These are phyloP conservation scores for Epinephelus cyanopodus DNA, from an alignment of 2,113 vertebrate species.

Conservation along the genomic window DNA sequence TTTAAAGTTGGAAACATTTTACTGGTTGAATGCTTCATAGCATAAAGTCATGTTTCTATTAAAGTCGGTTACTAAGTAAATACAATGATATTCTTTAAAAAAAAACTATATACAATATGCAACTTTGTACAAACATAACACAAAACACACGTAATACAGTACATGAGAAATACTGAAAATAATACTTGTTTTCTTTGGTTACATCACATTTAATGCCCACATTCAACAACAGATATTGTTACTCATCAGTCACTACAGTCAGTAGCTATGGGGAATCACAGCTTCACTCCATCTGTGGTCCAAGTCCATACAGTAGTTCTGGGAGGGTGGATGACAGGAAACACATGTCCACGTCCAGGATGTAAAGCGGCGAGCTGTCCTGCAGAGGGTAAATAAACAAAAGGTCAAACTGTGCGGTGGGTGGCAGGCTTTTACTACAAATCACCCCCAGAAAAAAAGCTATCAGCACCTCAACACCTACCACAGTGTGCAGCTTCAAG, in stretches of 20 bases:
- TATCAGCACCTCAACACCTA: slow-evolving; percentile 59
- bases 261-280: slow-evolving; percentile 17
- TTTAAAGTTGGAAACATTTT: slow-evolving; percentile 3
- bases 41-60: neutral
- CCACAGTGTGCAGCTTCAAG: slow-evolving; percentile 65
- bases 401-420: slow-evolving; percentile 33
- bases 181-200: slow-evolving; percentile 14
- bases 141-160: slow-evolving; percentile 6
- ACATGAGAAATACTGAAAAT: slow-evolving; percentile 6
- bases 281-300: slow-evolving; percentile 8
- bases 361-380: slow-evolving; percentile 11
- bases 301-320: slow-evolving; percentile 13
- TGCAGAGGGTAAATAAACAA: slow-evolving; percentile 65
- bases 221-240: neutral
- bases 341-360: slow-evolving; percentile 44
- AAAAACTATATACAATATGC: slow-evolving; percentile 59
- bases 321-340: slow-evolving; percentile 26
- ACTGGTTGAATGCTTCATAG: neutral
- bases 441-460: neutral
- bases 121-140: slow-evolving; percentile 53
- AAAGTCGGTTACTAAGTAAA: neutral
- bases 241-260: slow-evolving; percentile 4
- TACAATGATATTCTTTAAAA: slow-evolving; percentile 1
- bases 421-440: slow-evolving; percentile 3
- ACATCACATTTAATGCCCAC: neutral